Evolutionary conservation across 92 coral and sea anemone genomes (phyloP).

Genomic region (Epizoanthus fatuus): DNA sequence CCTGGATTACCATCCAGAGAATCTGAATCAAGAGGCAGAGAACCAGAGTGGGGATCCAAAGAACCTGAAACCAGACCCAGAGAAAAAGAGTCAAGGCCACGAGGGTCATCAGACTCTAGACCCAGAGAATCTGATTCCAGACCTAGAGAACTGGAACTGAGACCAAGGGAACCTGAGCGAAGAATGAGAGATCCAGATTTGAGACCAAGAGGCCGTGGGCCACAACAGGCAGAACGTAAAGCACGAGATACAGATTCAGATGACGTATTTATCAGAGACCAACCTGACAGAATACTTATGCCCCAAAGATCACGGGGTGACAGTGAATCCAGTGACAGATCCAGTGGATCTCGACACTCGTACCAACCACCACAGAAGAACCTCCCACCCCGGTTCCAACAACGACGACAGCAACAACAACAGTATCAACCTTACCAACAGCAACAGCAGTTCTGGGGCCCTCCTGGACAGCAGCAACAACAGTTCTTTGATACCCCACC

Average conservation of each 20-base stretch:
- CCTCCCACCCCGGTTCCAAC: slow-evolving; percentile 90
- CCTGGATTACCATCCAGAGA: slow-evolving; percentile 21
- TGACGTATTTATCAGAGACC: slow-evolving; percentile 33
- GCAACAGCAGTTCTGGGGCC: slow-evolving; percentile 29
- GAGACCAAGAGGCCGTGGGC: slow-evolving; percentile 36
- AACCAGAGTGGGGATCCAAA: slow-evolving; percentile 21
- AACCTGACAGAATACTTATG: slow-evolving; percentile 12
- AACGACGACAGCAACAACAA: slow-evolving; percentile 75
- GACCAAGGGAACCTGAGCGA: background rate
- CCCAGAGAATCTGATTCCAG: slow-evolving; percentile 6
- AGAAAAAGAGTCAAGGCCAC: background rate
- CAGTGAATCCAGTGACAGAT: slow-evolving; percentile 90
- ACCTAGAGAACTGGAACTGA: slow-evolving; percentile 32
- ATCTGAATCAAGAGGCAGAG: slow-evolving; percentile 12
- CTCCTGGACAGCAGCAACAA: slow-evolving; percentile 69
- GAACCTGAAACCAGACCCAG: slow-evolving; percentile 26
- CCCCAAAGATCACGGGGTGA: slow-evolving; percentile 72
- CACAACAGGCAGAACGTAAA: slow-evolving; percentile 23
- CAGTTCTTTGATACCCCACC: slow-evolving; percentile 75
- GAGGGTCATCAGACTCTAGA: background rate
- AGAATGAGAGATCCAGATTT: slow-evolving; percentile 14
- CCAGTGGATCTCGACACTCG: slow-evolving; percentile 70
- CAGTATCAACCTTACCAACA: slow-evolving; percentile 68
- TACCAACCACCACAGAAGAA: slow-evolving; percentile 79
- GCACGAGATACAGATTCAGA: slow-evolving; percentile 41